Percentiles rank a stretch among this genome's conserved stretches.
phyloP scores from a whole-genome alignment of 2,888 invertebrate genomes.

The Platycheirus albimanus region DNA sequence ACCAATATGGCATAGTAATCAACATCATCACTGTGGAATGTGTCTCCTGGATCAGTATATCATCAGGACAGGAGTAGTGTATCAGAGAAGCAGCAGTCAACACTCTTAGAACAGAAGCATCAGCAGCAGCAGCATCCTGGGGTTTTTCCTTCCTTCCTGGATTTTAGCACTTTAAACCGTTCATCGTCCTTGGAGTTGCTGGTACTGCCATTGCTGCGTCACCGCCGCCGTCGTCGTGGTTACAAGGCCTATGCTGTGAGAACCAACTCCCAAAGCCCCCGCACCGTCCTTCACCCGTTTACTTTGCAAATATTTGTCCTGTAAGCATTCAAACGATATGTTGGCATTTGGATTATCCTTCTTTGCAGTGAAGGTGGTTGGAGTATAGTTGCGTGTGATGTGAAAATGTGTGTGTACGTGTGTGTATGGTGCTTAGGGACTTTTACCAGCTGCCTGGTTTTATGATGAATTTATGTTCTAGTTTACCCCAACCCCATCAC shows the following conservation, averaged over 20 bases:
- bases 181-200: conserved; percentile 34
- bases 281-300: not conserved
- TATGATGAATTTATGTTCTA: conserved; percentile 74
- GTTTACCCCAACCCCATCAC: conserved; percentile 32
- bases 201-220: too few species aligned
- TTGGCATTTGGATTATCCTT: conserved; percentile 68
- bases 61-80: conserved; percentile 42
- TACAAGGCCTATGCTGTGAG: conserved; percentile 54
- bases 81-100: conserved; percentile 34
- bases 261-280: conserved; percentile 15
- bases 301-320: conserved; percentile 69
- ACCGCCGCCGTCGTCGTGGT: too few species aligned
- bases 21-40: conserved; percentile 64
- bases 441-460: conserved; percentile 60
- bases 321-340: conserved; percentile 62
- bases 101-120: conserved; percentile 20
- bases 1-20: conserved; percentile 55
- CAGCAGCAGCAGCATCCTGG: conserved; percentile 34
- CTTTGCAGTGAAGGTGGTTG: not conserved
- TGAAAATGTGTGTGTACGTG: not conserved
- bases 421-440: conserved; percentile 50
- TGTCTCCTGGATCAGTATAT: conserved; percentile 60
- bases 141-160: conserved; percentile 57
- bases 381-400: conserved; percentile 19
- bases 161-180: conserved; percentile 64